Base-by-base conservation (phyloP, 2,113 vertebrate genomes). In the Nanorana parkeri region DNA sequence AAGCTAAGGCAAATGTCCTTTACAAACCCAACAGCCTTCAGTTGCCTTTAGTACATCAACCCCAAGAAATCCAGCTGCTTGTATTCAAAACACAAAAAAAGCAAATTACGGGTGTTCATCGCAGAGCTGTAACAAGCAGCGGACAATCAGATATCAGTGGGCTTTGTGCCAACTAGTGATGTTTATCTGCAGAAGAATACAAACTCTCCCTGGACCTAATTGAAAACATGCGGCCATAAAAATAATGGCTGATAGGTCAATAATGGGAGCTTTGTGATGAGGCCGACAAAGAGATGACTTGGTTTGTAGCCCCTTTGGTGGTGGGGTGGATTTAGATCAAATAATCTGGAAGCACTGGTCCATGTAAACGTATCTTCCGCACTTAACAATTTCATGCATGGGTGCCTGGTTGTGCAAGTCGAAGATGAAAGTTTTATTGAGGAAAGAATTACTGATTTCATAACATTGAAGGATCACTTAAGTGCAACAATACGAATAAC, bases 121-220 rank as follows among this genome's bases (percentile, higher is more conserved):
- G 10, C 28, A 68, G 28, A 2, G 28, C 52, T 19, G 3, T 65
- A 64, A 81, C 79, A 73, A 65, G 65, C 15, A 19, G 58, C 79
- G 65, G 79, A 63, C 84, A 87, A 84, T 5, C 84, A 84, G 81
- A 54, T 74, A 41, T 78, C 84, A 78, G 86, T 68, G 55, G 87
- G 78, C 84, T 77, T 86, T 79, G 87, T 83, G 72, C 66, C 80
- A 78, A 84, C 86, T 86, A 82, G 78, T 58, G 76, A 89, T 85
- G 81, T 41, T 86, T 87, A 89, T 89, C 84, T 88, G 47, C 1
- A 68, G 5, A 41, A 65, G 16, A 58, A 41, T 17, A 56, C 3
- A 88, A 85, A 85, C 87, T 87, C 87, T 72, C 88, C 86, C 86
- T 84, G 86, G 83, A 20, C 81, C 51, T 90, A 91, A 90, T 91